Conservation (phyloP, 2,113 vertebrate species). For the Lanius collurio region DNA sequence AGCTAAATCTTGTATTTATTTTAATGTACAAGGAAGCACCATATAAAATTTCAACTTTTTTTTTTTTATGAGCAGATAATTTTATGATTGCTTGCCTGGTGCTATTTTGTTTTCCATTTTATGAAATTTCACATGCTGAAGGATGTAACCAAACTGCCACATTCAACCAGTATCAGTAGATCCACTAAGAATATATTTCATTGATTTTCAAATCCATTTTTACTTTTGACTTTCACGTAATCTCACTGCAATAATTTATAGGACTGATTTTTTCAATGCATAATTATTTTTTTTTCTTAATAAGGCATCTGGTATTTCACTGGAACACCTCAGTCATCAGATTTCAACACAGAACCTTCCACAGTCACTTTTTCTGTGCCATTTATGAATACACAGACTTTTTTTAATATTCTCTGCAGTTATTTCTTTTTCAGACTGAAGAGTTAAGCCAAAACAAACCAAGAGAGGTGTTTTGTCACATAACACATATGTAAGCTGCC, state of each 20-base stretch:
- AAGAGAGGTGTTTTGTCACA: neutral
- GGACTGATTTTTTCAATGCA: neutral
- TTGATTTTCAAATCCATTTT: neutral
- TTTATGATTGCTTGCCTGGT: neutral
- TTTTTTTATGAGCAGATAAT: neutral
- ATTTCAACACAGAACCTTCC: neutral
- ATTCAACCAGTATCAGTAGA: neutral
- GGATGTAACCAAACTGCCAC: neutral
- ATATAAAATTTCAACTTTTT: neutral
- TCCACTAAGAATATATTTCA: neutral
- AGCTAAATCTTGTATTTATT: neutral
- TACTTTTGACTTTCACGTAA: neutral
- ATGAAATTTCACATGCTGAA: neutral
- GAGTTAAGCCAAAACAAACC: conserved; percentile 7
- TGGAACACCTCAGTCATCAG: neutral
- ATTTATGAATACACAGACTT: neutral
- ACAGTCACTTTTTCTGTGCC: neutral
- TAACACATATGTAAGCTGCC: neutral
- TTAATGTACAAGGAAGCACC: neutral
- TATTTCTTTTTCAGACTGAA: neutral
- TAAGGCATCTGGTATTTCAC: neutral
- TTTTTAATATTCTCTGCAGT: neutral
- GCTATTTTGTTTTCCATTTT: neutral
- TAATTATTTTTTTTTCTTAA: neutral
- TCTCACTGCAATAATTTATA: neutral